A percentile compares a stretch with the other conserved stretches of the same genome.
Conservation (phyloP, 2,888 invertebrate genomes). For the Gymnocheta viridis region DNA sequence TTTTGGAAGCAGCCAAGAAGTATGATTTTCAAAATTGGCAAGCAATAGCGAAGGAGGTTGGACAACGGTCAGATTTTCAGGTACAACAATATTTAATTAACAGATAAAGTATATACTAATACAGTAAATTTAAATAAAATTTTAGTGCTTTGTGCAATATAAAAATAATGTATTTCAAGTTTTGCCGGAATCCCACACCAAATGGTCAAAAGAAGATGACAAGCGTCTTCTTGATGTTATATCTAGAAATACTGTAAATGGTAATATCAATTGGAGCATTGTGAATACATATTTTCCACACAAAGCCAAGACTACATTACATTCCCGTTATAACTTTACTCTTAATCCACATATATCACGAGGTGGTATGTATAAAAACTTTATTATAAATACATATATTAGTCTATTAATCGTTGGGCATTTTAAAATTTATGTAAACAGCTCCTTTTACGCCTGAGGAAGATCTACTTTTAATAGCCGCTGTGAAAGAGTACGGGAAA, state of each 20-base stretch:
- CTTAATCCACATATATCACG: conserved; percentile 77
- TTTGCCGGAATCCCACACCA: conserved; percentile 56
- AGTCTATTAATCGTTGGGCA: background rate
- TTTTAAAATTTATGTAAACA: conserved; percentile 55
- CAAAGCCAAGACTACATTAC: conserved; percentile 86
- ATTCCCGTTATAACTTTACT: conserved; percentile 83
- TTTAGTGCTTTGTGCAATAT: conserved; percentile 85
- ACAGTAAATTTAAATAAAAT: background rate
- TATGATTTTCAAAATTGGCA: conserved; percentile 86
- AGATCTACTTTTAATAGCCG: conserved; percentile 86
- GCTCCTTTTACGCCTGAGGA: conserved; percentile 85
- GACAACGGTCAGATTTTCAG: conserved; percentile 86
- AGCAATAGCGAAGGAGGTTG: conserved; percentile 84
- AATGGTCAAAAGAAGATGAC: conserved; percentile 88
- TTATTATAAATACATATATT: background rate
- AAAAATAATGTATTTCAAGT: conserved; percentile 81
- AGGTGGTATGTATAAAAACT: conserved; percentile 71
- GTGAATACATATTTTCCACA: conserved; percentile 85
- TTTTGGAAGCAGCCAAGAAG: conserved; percentile 80
- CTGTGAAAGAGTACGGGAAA: conserved; percentile 85
- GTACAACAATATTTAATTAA: conserved; percentile 24
- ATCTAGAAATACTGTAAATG: conserved; percentile 85
- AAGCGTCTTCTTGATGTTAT: conserved; percentile 85
- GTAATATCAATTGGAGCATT: conserved; percentile 89
- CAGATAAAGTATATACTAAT: background rate